These are phyloP conservation scores for Eupeodes luniger DNA, from an alignment of 2,888 invertebrate genomes.

Conservation along the genomic window DNA sequence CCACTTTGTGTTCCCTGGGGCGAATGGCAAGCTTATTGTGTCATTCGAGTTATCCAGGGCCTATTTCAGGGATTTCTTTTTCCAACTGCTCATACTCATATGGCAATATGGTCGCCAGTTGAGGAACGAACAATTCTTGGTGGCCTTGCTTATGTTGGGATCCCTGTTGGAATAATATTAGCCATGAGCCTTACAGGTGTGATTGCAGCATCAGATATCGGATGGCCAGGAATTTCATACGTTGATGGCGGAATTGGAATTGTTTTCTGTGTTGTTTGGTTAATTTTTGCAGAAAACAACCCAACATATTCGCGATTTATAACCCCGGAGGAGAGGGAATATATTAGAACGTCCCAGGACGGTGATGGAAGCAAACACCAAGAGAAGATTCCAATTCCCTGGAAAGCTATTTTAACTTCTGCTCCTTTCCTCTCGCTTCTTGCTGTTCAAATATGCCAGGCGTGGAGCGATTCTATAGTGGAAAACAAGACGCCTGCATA, in stretches of 20 bases:
- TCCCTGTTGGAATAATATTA: conserved; percentile 84
- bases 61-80: conserved; percentile 87
- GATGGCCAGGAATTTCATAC: conserved; percentile 88
- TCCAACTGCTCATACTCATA: conserved; percentile 86
- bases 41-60: conserved; percentile 87
- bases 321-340: conserved; percentile 85
- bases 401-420: conserved; percentile 87
- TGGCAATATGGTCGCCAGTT: conserved; percentile 88
- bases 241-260: conserved; percentile 85
- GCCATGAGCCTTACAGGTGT: conserved; percentile 86
- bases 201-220: conserved; percentile 85
- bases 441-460: conserved; percentile 85
- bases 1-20: conserved; percentile 87
- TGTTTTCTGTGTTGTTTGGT: conserved; percentile 85
- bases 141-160: conserved; percentile 85
- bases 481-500: conserved; percentile 88
- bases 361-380: conserved; percentile 75
- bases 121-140: conserved; percentile 88
- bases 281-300: conserved; percentile 85
- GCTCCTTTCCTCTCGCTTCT: conserved; percentile 86
- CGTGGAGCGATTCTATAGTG: conserved; percentile 89
- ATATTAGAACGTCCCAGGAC: conserved; percentile 83
- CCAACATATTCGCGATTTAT: conserved; percentile 85
- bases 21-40: conserved; percentile 86
- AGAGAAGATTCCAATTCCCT: conserved; percentile 85